Evolutionary conservation across 2,888 invertebrate species (phyloP).

Genomic region (Drosophila barbarae): DNA sequence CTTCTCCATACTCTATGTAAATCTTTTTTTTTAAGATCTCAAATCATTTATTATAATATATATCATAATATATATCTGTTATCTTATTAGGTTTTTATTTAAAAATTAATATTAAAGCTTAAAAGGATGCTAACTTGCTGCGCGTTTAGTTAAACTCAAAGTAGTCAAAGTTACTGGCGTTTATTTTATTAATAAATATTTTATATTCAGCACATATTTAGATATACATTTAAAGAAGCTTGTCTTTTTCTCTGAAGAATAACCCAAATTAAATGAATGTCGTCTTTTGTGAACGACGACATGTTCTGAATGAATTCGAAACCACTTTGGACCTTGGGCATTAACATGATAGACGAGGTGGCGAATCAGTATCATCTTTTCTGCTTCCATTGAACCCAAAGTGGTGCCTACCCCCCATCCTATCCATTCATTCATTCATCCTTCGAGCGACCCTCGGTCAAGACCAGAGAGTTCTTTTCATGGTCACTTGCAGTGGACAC

Average conservation of each 20-base stretch:
- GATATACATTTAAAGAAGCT: background rate
- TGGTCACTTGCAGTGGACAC: constrained; percentile 40
- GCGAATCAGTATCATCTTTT: constrained; percentile 16
- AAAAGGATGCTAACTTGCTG: background rate
- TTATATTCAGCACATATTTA: background rate
- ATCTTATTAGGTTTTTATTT: background rate
- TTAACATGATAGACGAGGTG: constrained; percentile 6
- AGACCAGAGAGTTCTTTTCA: constrained; percentile 46
- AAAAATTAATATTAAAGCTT: background rate
- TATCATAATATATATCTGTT: background rate
- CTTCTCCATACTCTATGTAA: background rate
- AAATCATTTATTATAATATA: background rate
- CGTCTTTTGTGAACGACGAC: background rate
- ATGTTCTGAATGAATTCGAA: constrained; percentile 11
- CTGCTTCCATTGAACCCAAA: constrained; percentile 13
- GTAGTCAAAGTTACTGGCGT: background rate
- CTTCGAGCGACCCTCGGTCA: constrained; percentile 27
- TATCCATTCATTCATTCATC: constrained; percentile 1
- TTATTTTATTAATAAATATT: background rate
- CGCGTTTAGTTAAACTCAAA: background rate
- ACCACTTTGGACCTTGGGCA: constrained; percentile 10
- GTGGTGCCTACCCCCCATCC: background rate
- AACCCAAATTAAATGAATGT: constrained; percentile 2
- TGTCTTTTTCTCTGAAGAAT: background rate
- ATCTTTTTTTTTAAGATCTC: background rate